phyloP scores from a whole-genome alignment of 2,888 invertebrate species.

The Prostheceraeus crozeri region DNA sequence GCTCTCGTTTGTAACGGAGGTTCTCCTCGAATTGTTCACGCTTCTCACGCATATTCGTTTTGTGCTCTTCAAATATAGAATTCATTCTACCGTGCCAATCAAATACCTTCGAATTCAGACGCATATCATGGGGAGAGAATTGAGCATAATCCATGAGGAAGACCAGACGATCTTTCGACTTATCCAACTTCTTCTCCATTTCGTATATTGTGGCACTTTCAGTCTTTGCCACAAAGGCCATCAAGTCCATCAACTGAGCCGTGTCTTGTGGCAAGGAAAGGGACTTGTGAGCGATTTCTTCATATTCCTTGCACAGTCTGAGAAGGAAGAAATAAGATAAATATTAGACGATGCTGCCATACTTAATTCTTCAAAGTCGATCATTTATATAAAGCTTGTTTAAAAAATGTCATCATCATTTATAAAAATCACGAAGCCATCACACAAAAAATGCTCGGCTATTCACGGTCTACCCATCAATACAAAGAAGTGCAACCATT shows the following conservation, averaged over 20 bases:
- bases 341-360: too few species aligned
- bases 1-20: slow-evolving; percentile 67
- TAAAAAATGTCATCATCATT: too few species aligned
- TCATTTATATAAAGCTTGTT: too few species aligned
- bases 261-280: slow-evolving; percentile 74
- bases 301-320: slow-evolving; percentile 76
- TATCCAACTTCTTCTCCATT: slow-evolving; percentile 69
- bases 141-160: slow-evolving; percentile 75
- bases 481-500: too few species aligned
- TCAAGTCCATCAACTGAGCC: slow-evolving; percentile 73
- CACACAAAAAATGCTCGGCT: too few species aligned
- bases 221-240: slow-evolving; percentile 69
- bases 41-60: slow-evolving; percentile 71
- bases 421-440: too few species aligned
- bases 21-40: slow-evolving; percentile 75
- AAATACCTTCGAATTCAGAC: slow-evolving; percentile 71
- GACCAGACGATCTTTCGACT: slow-evolving; percentile 61
- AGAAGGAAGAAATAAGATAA: slow-evolving; percentile 29
- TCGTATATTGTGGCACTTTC: slow-evolving; percentile 66
- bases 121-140: slow-evolving; percentile 74
- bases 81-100: slow-evolving; percentile 78
- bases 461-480: too few species aligned
- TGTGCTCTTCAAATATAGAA: slow-evolving; percentile 73
- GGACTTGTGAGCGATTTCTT: slow-evolving; percentile 69
- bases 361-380: too few species aligned